phyloP scores from a whole-genome alignment of 2,888 invertebrate species.

The Catonia carolina region DNA sequence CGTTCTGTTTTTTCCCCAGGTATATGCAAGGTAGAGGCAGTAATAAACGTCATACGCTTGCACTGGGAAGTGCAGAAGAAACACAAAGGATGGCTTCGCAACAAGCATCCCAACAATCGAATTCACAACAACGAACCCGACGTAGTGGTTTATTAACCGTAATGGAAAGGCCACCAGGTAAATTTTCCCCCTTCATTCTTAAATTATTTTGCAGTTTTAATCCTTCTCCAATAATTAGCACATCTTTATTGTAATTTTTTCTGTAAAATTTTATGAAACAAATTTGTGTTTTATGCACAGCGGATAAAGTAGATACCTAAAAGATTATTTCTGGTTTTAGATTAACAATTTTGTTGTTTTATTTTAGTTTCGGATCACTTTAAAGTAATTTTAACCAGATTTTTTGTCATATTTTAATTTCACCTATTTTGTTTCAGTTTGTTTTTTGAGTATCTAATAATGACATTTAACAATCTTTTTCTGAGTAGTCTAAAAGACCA shows the following conservation, averaged over 20 bases:
- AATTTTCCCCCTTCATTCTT: conserved; percentile 37
- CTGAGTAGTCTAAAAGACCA: too few relatives aligned
- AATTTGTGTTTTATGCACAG: conserved; percentile 25
- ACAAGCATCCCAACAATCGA: conserved; percentile 35
- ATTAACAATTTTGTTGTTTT: too few relatives aligned
- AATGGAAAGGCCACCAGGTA: conserved; percentile 81
- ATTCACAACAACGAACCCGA: conserved; percentile 52
- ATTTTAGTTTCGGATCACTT: too few relatives aligned
- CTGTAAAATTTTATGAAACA: conserved; percentile 20
- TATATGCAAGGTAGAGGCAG: conserved; percentile 72
- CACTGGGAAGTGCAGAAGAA: conserved; percentile 60
- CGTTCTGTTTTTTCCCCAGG: too few relatives aligned
- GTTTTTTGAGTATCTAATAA: too few relatives aligned
- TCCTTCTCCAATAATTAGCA: conserved; percentile 29
- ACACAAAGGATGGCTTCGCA: conserved; percentile 41
- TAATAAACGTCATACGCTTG: conserved; percentile 70
- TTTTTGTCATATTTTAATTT: too few relatives aligned
- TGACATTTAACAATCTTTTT: too few relatives aligned
- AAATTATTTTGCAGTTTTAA: conserved; percentile 4
- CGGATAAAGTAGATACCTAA: too few relatives aligned
- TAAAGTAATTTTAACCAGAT: too few relatives aligned
- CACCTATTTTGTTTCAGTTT: too few relatives aligned
- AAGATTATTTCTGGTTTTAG: too few relatives aligned
- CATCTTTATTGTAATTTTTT: conserved; percentile 33
- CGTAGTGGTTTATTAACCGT: conserved; percentile 79